phyloP scores from a whole-genome alignment of 1,140 invertebrate genomes.

The Pteromalus puparum region DNA sequence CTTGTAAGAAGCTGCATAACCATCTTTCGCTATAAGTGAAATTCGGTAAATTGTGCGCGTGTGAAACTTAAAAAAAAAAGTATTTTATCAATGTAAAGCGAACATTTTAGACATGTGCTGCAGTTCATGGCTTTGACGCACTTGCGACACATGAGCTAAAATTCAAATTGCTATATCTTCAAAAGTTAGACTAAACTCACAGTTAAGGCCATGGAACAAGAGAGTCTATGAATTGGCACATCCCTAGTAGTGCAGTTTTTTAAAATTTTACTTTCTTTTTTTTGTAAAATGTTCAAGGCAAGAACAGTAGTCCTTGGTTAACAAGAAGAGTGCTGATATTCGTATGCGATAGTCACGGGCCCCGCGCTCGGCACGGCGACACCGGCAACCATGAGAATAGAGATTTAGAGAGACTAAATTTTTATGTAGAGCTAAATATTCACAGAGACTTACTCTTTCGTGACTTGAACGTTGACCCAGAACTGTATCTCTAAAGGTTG shows the following conservation, averaged over 20 bases:
- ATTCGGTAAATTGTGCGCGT: background rate
- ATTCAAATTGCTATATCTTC: background rate
- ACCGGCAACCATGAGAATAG: background rate
- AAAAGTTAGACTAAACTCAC: slow-evolving; percentile 61
- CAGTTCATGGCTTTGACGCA: background rate
- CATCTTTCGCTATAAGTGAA: background rate
- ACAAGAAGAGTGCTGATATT: slow-evolving; percentile 17
- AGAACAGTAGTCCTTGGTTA: slow-evolving; percentile 56
- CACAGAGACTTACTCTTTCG: slow-evolving; percentile 67
- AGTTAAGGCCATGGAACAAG: slow-evolving; percentile 67
- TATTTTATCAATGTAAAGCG: background rate
- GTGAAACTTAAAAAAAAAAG: background rate
- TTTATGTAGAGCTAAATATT: slow-evolving; percentile 51
- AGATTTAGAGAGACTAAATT: slow-evolving; percentile 35
- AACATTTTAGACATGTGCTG: background rate
- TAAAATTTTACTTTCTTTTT: background rate
- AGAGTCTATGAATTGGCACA: slow-evolving; percentile 63
- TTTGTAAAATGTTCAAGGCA: slow-evolving; percentile 62
- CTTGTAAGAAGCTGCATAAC: slow-evolving; percentile 10
- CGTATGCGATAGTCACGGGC: background rate
- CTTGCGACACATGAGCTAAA: slow-evolving; percentile 58
- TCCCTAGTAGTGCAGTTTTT: slow-evolving; percentile 64
- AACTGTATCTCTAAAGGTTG: slow-evolving; percentile 68
- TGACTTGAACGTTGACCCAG: slow-evolving; percentile 66
- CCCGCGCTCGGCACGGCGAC: background rate